Evolutionary conservation across 2,888 invertebrate genomes (phyloP), one percentile per base, ranked within the genome.

Genomic region (Ganaspis brasiliensis): DNA sequence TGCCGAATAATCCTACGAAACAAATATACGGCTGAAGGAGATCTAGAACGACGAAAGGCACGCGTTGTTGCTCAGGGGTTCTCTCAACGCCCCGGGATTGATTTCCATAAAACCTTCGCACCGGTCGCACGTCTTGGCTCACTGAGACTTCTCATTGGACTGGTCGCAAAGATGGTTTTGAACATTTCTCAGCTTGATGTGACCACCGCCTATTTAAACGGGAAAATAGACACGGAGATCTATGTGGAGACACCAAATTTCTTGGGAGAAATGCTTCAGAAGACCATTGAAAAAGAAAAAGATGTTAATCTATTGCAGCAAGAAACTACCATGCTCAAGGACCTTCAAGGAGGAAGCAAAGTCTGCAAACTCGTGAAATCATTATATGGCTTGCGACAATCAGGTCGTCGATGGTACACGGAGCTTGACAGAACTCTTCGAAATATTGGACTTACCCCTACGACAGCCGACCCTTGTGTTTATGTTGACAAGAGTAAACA

Each of bases 181-280:
- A 37, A 72, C 4, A 73, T 85, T 4, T 24, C 71, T 10, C 85
- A 87, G 21, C 74, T 84, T 16, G 83, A 85, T 45, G 73, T 85
- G 1, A 76, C 79, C 0, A 83, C 83, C 0, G 82, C 84, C 3
- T 85, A 83, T 49, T 49, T 85, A 14, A 85, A 84, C 57, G 84
- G 85, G 1, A 31, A 56, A 9, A 70, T 82, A 8, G 79, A 79
- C 6, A 76, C 75, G 10, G 72, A 80, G 9, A 79, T 81, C 2
- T 75, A 31, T 40, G 55, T 74, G 70, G 26, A 74, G 24, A 21
- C 14, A 14, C 74, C 79, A n/a, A 16, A 26, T 1, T 5, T 63
- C 12, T 10, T 63, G 12, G 35, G 21, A 21, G 59, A 76, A 40
- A 67, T 49, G n/a, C 40, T 79, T 21, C 14, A 49, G 14, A 24